These are phyloP conservation scores for Drosophila nr. perissopoda DNA, from an alignment of 2,888 invertebrate genomes.

Conservation along the genomic window DNA sequence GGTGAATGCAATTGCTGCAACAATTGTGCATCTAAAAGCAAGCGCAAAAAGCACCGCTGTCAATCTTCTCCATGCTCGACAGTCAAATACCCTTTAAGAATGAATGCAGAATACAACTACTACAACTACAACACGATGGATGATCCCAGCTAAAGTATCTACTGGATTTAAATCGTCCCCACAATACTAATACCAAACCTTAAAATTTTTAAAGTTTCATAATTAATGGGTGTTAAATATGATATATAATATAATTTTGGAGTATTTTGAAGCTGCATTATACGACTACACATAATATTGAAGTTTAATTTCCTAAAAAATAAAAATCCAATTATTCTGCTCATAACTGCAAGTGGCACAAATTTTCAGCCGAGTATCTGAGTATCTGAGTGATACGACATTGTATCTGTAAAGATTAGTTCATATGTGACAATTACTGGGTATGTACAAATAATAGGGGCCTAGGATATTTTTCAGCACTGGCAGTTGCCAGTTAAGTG, in stretches of 20 bases:
- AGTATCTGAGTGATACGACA: not conserved
- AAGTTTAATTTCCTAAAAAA: not conserved
- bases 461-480: constrained; percentile 45
- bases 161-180: not conserved
- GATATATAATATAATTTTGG: not conserved
- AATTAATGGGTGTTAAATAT: not conserved
- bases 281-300: not conserved
- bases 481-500: constrained; percentile 50
- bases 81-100: not conserved
- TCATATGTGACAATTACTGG: constrained; percentile 15
- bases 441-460: constrained; percentile 30
- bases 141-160: not conserved
- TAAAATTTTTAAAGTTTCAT: too few species aligned
- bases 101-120: not conserved
- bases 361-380: not conserved
- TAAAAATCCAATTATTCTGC: fast-evolving
- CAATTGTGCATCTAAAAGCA: constrained; percentile 71
- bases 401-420: not conserved
- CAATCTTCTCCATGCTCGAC: not conserved
- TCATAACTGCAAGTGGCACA: not conserved
- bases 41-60: constrained; percentile 4
- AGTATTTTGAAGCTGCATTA: not conserved
- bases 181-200: not conserved
- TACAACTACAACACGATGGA: too few species aligned
- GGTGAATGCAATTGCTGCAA: constrained; percentile 67